Base-by-base conservation (phyloP, 2,113 vertebrate species). In the Cyprinodon variegatus region DNA sequence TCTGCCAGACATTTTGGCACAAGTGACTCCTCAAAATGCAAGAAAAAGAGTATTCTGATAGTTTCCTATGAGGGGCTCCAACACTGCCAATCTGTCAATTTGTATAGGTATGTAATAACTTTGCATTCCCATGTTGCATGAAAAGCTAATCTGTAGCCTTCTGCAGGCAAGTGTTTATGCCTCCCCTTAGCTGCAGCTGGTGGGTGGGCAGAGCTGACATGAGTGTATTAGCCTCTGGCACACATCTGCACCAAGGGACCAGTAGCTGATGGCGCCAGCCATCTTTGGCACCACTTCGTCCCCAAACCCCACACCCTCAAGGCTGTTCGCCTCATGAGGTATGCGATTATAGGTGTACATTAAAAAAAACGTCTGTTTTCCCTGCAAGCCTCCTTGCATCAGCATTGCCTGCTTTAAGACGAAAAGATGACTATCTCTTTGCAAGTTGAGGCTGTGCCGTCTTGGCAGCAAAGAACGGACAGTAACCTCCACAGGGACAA, bases 181-280 rank as follows among this genome's bases (percentile, higher is more conserved):
- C n/a, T 76, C 83, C 83, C 69, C 70, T 85, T 66, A 86, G 87
- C 76, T 90, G 83, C 90, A 89, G 89, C 87, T 88, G 87, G 82
- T 90, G 87, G 84, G 85, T 86, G 84, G 81, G 86, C 76, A 81
- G 79, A 79, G 73, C 40, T 66, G 77, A 85, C 87, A 89, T 83
- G 80, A 86, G 78, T 85, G 83, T 77, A 76, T 79, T 85, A 84
- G 91, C 86, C 87, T 62, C 83, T 88, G 88, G 88, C 87, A 88
- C 76, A 73, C 66, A 84, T 79, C 76, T 70, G 82, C 62, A 86
- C 86, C 87, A 72, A 57, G 91, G 89, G 91, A 93, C 82, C 76
- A 68, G 63, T 82, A 77, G 85, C 87, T 85, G 87, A 84, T 87
- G 85, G 87, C 88, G 85, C 88, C 85, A 76, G 84, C 60, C 80